Evolutionary conservation across 2,888 invertebrate species (phyloP).

Genomic region (Scaptomyza cyrtandrae): DNA sequence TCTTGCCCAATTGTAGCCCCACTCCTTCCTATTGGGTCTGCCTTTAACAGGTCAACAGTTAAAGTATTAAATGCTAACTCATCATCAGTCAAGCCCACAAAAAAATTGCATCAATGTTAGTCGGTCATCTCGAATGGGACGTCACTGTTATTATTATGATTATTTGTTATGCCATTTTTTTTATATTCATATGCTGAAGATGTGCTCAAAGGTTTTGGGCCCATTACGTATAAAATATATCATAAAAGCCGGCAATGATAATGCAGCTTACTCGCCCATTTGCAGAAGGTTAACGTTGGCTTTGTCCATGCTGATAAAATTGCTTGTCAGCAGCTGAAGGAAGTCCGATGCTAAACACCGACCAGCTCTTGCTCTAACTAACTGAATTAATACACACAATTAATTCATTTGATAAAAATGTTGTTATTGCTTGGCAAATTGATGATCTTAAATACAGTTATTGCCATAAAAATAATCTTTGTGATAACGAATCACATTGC

Average conservation of each 20-base stretch:
- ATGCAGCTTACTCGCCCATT: conserved; percentile 48
- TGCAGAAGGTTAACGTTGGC: conserved; percentile 53
- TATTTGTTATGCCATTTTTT: conserved; percentile 20
- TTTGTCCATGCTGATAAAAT: conserved; percentile 40
- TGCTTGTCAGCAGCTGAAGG: conserved; percentile 16
- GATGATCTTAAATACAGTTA: too few species aligned
- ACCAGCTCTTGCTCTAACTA: conserved; percentile 11
- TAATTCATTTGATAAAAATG: too few species aligned
- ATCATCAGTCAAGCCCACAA: conserved; percentile 10
- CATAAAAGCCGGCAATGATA: conserved; percentile 49
- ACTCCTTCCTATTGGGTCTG: too few species aligned
- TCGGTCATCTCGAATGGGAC: conserved; percentile 45
- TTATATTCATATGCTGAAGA: conserved; percentile 21
- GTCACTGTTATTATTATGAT: conserved; percentile 41
- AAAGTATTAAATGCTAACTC: conserved; percentile 11
- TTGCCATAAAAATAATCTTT: neutral
- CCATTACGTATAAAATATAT: conserved; percentile 37
- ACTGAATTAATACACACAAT: too few species aligned
- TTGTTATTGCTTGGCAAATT: too few species aligned
- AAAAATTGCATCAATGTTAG: conserved; percentile 52
- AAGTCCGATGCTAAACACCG: conserved; percentile 1
- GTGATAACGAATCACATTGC: neutral
- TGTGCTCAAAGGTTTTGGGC: conserved; percentile 24
- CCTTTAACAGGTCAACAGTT: neutral
- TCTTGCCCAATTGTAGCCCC: conserved; percentile 34